phyloP scores from a whole-genome alignment of 1,140 invertebrate species.

The Atta texana region DNA sequence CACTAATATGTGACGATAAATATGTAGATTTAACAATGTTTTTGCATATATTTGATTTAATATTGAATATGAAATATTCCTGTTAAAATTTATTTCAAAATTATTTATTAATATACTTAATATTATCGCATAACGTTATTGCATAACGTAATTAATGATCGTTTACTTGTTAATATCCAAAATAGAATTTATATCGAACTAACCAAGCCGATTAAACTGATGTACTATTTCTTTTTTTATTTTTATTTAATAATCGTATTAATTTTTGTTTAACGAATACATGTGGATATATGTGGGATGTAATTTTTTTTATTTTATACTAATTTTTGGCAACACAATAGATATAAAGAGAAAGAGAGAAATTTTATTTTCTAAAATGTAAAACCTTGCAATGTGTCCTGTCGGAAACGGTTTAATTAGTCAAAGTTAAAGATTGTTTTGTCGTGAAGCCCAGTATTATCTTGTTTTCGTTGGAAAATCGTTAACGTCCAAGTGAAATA shows the following conservation, averaged over 20 bases:
- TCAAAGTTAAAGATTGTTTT: constrained; percentile 52
- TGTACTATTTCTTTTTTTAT: background rate
- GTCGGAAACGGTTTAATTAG: background rate
- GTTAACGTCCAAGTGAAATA: constrained; percentile 31
- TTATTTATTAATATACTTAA: background rate
- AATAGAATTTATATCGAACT: background rate
- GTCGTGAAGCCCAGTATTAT: background rate
- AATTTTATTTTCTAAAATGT: background rate
- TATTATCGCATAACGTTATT: constrained; percentile 6
- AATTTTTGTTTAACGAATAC: background rate
- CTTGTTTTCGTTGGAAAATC: constrained; percentile 48
- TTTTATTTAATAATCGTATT: background rate
- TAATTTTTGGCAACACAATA: background rate
- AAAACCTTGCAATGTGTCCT: background rate
- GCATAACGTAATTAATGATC: background rate
- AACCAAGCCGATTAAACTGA: background rate
- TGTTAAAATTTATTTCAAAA: background rate
- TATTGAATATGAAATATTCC: constrained; percentile 8
- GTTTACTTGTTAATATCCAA: background rate
- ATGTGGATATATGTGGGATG: background rate
- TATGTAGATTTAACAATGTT: background rate
- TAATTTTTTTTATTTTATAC: background rate
- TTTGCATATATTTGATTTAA: background rate
- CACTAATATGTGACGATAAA: background rate
- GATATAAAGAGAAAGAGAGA: background rate